These are phyloP conservation scores for Ciconia maguari DNA, from an alignment of 2,113 vertebrate genomes.

Conservation along the genomic window DNA sequence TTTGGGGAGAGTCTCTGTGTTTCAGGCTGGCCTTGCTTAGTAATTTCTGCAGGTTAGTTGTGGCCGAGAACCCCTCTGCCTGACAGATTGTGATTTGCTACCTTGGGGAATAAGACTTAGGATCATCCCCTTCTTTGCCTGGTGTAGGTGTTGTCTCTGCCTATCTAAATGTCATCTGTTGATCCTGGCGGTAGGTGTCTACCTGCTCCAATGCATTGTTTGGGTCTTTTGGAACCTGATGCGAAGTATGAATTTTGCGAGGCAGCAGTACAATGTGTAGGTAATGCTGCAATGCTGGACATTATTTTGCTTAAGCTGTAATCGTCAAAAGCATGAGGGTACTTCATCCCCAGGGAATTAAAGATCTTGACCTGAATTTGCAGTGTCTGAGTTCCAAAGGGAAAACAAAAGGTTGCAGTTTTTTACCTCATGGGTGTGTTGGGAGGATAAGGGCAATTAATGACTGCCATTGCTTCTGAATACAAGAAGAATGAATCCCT, in stretches of 20 bases:
- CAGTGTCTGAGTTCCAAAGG: neutral
- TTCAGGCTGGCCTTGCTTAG: neutral
- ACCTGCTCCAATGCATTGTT: neutral
- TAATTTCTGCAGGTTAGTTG: neutral
- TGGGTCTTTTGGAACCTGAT: neutral
- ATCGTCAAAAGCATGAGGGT: fast-evolving
- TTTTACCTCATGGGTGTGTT: neutral
- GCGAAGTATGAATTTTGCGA: neutral
- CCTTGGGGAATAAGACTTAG: neutral
- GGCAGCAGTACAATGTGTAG: neutral
- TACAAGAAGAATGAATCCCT: neutral
- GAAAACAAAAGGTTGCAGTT: neutral
- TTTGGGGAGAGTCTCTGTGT: neutral
- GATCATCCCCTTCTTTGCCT: neutral
- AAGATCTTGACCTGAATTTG: neutral
- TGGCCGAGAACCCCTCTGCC: neutral
- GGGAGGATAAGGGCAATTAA: neutral
- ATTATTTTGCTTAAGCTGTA: neutral
- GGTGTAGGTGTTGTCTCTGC: neutral
- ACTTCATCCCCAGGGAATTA: neutral
- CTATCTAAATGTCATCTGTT: neutral
- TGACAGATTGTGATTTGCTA: neutral
- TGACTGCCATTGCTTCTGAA: neutral
- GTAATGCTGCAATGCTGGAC: neutral
- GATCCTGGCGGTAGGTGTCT: neutral